These are phyloP conservation scores for Gobio occitaniae DNA, from an alignment of 2,797 vertebrate species.

Conservation along the genomic window DNA sequence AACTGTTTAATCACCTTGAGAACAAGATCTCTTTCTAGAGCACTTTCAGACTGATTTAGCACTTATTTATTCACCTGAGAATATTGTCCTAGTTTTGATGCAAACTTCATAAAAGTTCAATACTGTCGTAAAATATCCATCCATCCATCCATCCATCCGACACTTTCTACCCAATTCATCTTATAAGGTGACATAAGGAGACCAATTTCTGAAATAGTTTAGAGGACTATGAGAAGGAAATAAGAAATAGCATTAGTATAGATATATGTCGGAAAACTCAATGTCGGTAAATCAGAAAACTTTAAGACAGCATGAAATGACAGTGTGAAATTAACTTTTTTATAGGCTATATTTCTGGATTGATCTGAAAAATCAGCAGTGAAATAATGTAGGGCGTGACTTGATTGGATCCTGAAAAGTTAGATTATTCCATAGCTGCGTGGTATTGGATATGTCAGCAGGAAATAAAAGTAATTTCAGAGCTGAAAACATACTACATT, in stretches of 20 bases:
- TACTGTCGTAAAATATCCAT: not conserved
- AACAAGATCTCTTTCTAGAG: not conserved
- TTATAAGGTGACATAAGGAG: not conserved
- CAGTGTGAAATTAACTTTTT: not conserved
- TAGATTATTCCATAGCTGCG: not conserved
- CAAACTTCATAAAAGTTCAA: not conserved
- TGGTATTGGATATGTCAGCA: not conserved
- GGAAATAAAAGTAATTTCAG: slow-evolving; percentile 11
- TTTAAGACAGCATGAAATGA: not conserved
- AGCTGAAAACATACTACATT: not conserved
- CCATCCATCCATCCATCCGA: not conserved
- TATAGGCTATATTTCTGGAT: not conserved
- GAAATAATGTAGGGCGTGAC: not conserved
- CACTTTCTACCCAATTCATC: not conserved
- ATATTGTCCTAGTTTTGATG: not conserved
- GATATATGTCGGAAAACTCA: not conserved
- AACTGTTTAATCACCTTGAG: slow-evolving; percentile 23
- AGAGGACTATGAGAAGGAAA: not conserved
- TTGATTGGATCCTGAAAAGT: slow-evolving; percentile 16
- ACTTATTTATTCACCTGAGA: not conserved
- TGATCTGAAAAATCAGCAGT: not conserved
- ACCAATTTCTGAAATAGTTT: not conserved
- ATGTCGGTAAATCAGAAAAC: not conserved
- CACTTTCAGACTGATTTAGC: slow-evolving; percentile 10
- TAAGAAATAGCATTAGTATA: not conserved